These are phyloP conservation scores for Muschampia plurimacula DNA, from an alignment of 2,888 invertebrate species.

Conservation along the genomic window DNA sequence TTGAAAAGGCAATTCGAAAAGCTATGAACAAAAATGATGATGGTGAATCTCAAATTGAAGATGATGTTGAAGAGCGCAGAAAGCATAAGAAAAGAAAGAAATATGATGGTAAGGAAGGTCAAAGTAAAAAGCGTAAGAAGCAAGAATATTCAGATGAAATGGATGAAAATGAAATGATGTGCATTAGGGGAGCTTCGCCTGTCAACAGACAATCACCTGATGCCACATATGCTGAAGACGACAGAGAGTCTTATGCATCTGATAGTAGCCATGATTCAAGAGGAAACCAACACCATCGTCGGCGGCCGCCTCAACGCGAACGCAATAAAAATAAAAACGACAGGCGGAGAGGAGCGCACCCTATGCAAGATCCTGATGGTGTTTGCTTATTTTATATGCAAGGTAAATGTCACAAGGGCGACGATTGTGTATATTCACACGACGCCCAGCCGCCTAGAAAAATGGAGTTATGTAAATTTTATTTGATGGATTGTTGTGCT, in stretches of 20 bases:
- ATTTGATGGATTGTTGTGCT: slow-evolving; percentile 97
- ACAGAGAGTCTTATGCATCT: slow-evolving; percentile 82
- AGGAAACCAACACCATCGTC: slow-evolving; percentile 77
- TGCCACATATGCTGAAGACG: slow-evolving; percentile 78
- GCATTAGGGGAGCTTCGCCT: slow-evolving; percentile 92
- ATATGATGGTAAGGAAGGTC: slow-evolving; percentile 84
- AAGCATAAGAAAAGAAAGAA: slow-evolving; percentile 86
- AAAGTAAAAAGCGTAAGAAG: slow-evolving; percentile 85
- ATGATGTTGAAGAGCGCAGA: slow-evolving; percentile 80
- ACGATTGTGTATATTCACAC: slow-evolving; percentile 95
- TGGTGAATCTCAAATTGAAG: slow-evolving; percentile 70
- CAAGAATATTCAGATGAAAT: slow-evolving; percentile 85
- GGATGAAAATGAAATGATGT: slow-evolving; percentile 93
- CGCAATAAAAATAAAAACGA: slow-evolving; percentile 82
- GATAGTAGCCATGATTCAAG: slow-evolving; percentile 85
- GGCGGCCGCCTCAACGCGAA: slow-evolving; percentile 70
- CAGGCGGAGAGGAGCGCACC: slow-evolving; percentile 84
- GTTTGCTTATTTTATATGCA: slow-evolving; percentile 95
- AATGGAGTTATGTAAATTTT: slow-evolving; percentile 98
- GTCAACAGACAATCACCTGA: slow-evolving; percentile 65
- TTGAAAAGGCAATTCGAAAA: slow-evolving; percentile 92
- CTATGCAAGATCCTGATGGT: slow-evolving; percentile 88
- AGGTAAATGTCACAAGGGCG: slow-evolving; percentile 94
- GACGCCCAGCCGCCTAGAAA: slow-evolving; percentile 93
- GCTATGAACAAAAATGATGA: slow-evolving; percentile 89